A percentile compares a stretch with the other conserved stretches of the same genome.
These are phyloP conservation scores for Clarias fuscus DNA, from an alignment of 2,797 vertebrate genomes.

Conservation along the genomic window DNA sequence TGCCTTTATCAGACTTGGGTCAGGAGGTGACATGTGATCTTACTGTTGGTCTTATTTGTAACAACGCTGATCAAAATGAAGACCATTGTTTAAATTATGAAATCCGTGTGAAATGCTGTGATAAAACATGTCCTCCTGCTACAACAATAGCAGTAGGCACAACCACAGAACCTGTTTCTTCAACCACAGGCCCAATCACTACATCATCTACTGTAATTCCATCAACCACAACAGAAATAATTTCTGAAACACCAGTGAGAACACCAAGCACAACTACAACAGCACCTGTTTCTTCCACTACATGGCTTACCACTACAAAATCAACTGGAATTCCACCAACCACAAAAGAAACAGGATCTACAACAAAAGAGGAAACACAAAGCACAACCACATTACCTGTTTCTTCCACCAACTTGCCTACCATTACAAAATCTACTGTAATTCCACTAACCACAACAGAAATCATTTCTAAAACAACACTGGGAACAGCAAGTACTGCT, in stretches of 20 bases:
- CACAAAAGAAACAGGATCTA: background rate
- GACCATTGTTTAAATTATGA: slow-evolving; percentile 75
- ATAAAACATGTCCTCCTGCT: slow-evolving; percentile 10
- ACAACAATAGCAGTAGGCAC: background rate
- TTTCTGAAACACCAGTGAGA: background rate
- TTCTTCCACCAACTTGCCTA: too few relatives aligned
- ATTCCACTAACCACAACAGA: background rate
- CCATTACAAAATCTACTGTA: background rate
- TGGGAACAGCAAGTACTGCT: too few relatives aligned
- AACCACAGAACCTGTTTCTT: background rate
- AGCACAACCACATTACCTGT: background rate
- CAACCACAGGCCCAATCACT: background rate
- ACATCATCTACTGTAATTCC: background rate
- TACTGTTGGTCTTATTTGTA: slow-evolving; percentile 71
- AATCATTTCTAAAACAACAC: background rate
- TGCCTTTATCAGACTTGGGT: slow-evolving; percentile 57
- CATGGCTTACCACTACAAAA: background rate
- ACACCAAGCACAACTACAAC: background rate
- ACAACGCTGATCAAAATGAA: slow-evolving; percentile 61
- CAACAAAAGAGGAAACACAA: background rate
- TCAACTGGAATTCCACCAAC: background rate
- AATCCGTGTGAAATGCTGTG: slow-evolving; percentile 75
- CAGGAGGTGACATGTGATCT: slow-evolving; percentile 73
- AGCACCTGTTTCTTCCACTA: too few relatives aligned
- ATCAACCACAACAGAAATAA: background rate